These are phyloP conservation scores for Eristalis arbustorum DNA, from an alignment of 2,888 invertebrate species.

Conservation along the genomic window DNA sequence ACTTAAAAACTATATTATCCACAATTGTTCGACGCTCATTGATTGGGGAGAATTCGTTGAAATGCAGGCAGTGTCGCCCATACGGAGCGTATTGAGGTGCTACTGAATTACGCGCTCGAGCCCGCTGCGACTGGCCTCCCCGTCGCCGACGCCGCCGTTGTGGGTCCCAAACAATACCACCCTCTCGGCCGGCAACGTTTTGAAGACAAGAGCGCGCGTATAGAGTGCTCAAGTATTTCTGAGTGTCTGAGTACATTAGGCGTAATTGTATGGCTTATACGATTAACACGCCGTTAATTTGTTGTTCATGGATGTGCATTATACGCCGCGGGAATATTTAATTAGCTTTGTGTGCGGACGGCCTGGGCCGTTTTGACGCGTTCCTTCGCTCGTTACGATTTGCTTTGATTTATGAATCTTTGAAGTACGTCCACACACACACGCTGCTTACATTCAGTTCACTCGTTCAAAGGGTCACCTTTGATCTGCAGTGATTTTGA, in stretches of 20 bases:
- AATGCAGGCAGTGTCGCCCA: slow-evolving; percentile 54
- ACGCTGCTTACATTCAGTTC: slow-evolving; percentile 6
- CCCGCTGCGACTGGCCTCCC: neutral
- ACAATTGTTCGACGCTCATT: slow-evolving; percentile 3
- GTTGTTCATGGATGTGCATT: slow-evolving; percentile 68
- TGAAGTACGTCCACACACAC: slow-evolving; percentile 3
- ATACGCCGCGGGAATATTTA: slow-evolving; percentile 61
- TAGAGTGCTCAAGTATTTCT: slow-evolving; percentile 41
- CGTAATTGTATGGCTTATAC: slow-evolving; percentile 66
- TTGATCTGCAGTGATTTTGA: slow-evolving; percentile 46
- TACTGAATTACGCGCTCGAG: slow-evolving; percentile 47
- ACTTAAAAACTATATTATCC: neutral
- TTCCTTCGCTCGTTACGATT: slow-evolving; percentile 5
- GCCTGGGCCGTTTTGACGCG: slow-evolving; percentile 17
- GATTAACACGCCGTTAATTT: slow-evolving; percentile 69
- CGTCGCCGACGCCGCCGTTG: neutral
- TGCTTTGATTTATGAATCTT: slow-evolving; percentile 65
- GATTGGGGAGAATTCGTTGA: slow-evolving; percentile 40
- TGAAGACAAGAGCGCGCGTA: slow-evolving; percentile 25
- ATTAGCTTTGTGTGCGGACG: slow-evolving; percentile 40
- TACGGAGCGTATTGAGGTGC: slow-evolving; percentile 34
- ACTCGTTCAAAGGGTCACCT: slow-evolving; percentile 48
- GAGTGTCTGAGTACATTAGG: slow-evolving; percentile 52
- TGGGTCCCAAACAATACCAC: neutral
- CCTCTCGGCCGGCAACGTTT: slow-evolving; percentile 4